phyloP scores from a whole-genome alignment of 2,797 vertebrate genomes.

The Cyprinella venusta region DNA sequence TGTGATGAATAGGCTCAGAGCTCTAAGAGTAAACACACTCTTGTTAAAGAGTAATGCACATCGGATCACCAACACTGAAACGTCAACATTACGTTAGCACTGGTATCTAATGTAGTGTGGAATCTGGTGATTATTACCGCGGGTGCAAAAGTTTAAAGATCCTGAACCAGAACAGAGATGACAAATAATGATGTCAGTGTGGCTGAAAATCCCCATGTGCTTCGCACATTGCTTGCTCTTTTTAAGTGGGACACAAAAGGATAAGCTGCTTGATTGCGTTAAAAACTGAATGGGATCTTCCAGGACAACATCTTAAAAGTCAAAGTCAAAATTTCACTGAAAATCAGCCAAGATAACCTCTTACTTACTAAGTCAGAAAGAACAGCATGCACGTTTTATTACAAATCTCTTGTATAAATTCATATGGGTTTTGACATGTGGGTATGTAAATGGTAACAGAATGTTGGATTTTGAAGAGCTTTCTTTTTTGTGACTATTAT shows the following conservation, averaged over 20 bases:
- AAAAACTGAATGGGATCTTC: background rate
- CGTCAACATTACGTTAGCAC: slow-evolving; percentile 31
- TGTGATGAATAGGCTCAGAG: slow-evolving; percentile 48
- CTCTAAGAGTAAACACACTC: slow-evolving; percentile 28
- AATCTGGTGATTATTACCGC: background rate
- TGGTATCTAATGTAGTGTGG: slow-evolving; percentile 32
- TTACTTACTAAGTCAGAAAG: background rate
- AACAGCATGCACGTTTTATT: background rate
- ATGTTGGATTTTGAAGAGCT: slow-evolving; percentile 64
- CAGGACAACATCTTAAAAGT: background rate
- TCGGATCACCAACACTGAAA: slow-evolving; percentile 29
- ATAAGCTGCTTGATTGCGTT: background rate
- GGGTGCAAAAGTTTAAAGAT: slow-evolving; percentile 40
- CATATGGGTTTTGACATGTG: background rate
- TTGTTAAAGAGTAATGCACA: slow-evolving; percentile 23
- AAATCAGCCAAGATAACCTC: background rate
- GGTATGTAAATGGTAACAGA: background rate
- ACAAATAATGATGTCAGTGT: slow-evolving; percentile 28
- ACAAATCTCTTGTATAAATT: background rate
- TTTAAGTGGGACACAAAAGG: background rate
- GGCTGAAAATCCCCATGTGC: background rate
- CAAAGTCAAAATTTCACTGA: background rate
- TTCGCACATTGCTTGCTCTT: background rate
- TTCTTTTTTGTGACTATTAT: slow-evolving; percentile 29
- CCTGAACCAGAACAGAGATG: slow-evolving; percentile 18